Base-by-base conservation (phyloP, 92 coral and sea anemone species). In the Parazoanthus swiftii region DNA sequence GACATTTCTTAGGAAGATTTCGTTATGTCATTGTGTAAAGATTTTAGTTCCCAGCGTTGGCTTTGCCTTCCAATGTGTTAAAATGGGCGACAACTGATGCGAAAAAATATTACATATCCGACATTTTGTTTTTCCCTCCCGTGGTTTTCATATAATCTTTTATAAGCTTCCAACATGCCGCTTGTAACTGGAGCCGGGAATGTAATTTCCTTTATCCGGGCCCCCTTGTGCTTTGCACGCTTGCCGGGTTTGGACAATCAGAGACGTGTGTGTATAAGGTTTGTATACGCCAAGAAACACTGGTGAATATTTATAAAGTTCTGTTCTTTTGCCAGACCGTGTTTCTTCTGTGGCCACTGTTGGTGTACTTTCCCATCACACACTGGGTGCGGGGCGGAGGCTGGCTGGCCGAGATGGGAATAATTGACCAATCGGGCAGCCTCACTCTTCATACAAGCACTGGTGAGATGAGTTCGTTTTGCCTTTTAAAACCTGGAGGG, bases 331-430 rank as follows among this genome's bases (percentile, higher is more conserved):
- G 84, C 1, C 87, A 97, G 99, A 85, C 89, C 29, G 79, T 95
- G 42, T 88, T 90, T 89, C 65, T 91, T 11, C 77, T 95, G 63
- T 97, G 99, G 99, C 98, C 99, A n/a, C 68, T 97, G 23, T 68
- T 94, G 74, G 97, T 97, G 59, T 97, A 97, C 82, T 97, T 95
- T 73, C 99, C 99, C 20, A 68, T 94, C 35, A 90, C 98, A 36
- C 99, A 97, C 85, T 97, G 99, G 99, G 92, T 94, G 76, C 74
- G 98, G 65, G 99, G 97, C 67, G 93, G 89, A 65, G 99, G 99
- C 18, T 97, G 99, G 99, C 93, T 97, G 25, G 89, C 89, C n/a
- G 89, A 79, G 46, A 73, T 96, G 81, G 54, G 91, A 14, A 90
- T 97, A 35, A 35, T 97, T 8, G 99, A 97, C 84, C 92, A 95